phyloP scores from a whole-genome alignment of 1,140 invertebrate species.

The Scaptomyza montana region DNA sequence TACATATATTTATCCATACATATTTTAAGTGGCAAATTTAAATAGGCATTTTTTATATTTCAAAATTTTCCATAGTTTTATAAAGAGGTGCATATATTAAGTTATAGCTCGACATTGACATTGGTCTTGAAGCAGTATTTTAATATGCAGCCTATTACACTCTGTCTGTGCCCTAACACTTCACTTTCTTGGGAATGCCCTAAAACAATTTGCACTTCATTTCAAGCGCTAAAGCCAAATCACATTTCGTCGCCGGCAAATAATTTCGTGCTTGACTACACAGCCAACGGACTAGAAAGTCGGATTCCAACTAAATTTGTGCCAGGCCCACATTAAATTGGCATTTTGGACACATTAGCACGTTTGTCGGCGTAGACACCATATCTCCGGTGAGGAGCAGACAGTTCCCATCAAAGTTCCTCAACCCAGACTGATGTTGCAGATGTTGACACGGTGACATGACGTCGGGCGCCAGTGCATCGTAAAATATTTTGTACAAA shows the following conservation, averaged over 20 bases:
- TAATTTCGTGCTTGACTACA: constrained; percentile 74
- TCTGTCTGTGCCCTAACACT: too few species aligned
- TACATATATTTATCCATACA: not conserved
- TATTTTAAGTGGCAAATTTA: too few species aligned
- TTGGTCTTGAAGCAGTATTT: constrained; percentile 15
- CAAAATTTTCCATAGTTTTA: not conserved
- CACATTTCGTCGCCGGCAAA: constrained; percentile 28
- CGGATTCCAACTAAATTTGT: constrained; percentile 43
- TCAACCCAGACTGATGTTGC: constrained; percentile 8
- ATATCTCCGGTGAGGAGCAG: constrained; percentile 61
- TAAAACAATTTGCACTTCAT: constrained; percentile 46
- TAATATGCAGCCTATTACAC: not conserved
- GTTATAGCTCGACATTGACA: not conserved
- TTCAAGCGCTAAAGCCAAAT: constrained; percentile 29
- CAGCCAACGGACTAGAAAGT: constrained; percentile 66
- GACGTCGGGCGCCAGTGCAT: constrained; percentile 61
- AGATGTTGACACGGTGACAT: constrained; percentile 21
- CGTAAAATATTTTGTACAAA: constrained; percentile 71
- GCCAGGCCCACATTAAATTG: constrained; percentile 50
- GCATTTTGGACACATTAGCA: constrained; percentile 61
- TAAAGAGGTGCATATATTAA: too few species aligned
- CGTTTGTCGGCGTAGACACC: constrained; percentile 60
- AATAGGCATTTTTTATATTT: not conserved
- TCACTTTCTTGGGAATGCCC: constrained; percentile 31
- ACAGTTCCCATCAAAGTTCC: not conserved